phyloP scores from a whole-genome alignment of 2,888 invertebrate genomes.

The Xanthia icteritia region DNA sequence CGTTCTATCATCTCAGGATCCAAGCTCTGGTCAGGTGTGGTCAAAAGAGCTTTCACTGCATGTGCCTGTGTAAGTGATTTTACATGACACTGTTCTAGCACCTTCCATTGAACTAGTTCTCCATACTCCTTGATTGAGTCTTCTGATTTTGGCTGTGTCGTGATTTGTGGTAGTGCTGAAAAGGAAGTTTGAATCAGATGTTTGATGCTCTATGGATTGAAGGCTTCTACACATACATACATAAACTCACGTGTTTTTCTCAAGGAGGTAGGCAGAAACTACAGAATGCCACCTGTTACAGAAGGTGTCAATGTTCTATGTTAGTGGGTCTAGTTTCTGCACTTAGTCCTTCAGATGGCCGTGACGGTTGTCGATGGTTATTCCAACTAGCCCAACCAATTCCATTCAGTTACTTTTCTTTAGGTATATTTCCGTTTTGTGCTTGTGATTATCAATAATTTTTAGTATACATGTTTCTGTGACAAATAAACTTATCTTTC shows the following conservation, averaged over 20 bases:
- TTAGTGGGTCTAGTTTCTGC: too few species aligned
- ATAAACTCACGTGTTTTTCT: too few species aligned
- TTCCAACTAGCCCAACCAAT: not conserved
- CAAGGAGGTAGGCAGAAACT: too few species aligned
- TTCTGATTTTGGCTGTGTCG: constrained; percentile 64
- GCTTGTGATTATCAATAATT: not conserved
- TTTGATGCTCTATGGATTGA: not conserved
- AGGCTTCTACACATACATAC: not conserved
- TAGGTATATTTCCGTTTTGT: not conserved
- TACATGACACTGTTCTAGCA: constrained; percentile 77
- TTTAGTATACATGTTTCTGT: not conserved
- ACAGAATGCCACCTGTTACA: too few species aligned
- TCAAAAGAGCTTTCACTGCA: constrained; percentile 75
- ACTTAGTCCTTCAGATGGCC: too few species aligned
- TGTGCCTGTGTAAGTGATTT: constrained; percentile 77
- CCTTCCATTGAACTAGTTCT: constrained; percentile 72
- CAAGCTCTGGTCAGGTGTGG: constrained; percentile 68
- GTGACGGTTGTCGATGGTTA: too few species aligned
- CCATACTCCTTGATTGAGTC: constrained; percentile 72
- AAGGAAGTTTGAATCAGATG: not conserved
- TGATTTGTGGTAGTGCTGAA: constrained; percentile 72
- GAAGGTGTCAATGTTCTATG: not conserved
- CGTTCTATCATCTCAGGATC: constrained; percentile 74
- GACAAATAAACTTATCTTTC: not conserved
- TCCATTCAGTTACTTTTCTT: too few species aligned